A percentile compares a stretch with the other conserved stretches of the same genome.
Conservation (phyloP, 2,888 invertebrate genomes). For the Eumerus sabulonum region DNA sequence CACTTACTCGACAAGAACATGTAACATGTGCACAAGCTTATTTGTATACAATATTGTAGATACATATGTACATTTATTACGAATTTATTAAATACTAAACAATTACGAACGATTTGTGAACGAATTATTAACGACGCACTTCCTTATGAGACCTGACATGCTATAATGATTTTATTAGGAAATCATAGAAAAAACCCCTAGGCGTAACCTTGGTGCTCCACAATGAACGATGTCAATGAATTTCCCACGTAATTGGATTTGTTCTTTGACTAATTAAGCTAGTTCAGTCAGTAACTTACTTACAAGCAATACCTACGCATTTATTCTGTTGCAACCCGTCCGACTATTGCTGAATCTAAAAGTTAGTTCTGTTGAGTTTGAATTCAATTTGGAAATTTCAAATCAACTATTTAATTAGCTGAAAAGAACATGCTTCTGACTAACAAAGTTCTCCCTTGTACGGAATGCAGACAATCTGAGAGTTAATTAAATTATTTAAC, state of each 20-base stretch:
- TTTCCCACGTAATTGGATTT: constrained; percentile 52
- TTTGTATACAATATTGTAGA: too few species aligned
- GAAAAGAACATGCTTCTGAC: constrained; percentile 54
- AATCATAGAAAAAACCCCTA: too few species aligned
- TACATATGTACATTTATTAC: too few species aligned
- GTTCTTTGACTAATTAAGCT: constrained; percentile 62
- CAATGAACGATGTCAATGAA: constrained; percentile 48
- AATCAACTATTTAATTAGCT: constrained; percentile 65
- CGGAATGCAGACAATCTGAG: constrained; percentile 59
- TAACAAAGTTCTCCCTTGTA: constrained; percentile 53
- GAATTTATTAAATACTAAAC: too few species aligned
- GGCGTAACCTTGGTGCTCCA: background rate
- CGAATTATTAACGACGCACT: too few species aligned
- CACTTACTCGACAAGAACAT: too few species aligned
- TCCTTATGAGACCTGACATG: too few species aligned
- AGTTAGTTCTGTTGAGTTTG: constrained; percentile 58
- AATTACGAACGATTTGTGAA: too few species aligned
- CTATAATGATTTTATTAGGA: too few species aligned
- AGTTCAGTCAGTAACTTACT: constrained; percentile 45
- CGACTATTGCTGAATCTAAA: constrained; percentile 33
- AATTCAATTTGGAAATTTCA: constrained; percentile 65
- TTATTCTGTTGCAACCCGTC: background rate
- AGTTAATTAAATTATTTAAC: constrained; percentile 62
- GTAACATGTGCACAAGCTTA: too few species aligned
- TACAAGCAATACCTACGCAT: constrained; percentile 27